A percentile compares a stretch with the other conserved stretches of the same genome.
These are phyloP conservation scores for Apotomis capreana DNA, from an alignment of 2,888 invertebrate genomes.

Conservation along the genomic window DNA sequence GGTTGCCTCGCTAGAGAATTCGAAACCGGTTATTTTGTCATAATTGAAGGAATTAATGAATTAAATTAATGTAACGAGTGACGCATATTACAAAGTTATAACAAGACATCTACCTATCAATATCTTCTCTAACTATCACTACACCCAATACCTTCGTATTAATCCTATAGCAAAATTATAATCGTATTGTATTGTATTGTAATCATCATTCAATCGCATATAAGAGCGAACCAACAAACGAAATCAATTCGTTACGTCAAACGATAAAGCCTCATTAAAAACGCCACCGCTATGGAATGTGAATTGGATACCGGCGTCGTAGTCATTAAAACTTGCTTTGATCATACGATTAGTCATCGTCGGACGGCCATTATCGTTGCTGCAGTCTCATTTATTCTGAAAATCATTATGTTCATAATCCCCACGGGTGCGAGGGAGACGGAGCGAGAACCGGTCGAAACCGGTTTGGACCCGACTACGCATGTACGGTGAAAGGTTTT, in stretches of 20 bases:
- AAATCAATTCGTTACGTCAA: background rate
- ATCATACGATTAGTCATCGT: constrained; percentile 4
- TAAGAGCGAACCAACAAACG: background rate
- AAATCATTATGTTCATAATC: constrained; percentile 40
- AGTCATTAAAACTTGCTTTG: constrained; percentile 17
- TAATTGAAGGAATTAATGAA: too few relatives aligned
- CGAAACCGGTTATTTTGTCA: too few relatives aligned
- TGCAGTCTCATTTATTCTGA: constrained; percentile 35
- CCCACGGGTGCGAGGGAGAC: constrained; percentile 25
- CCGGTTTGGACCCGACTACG: constrained; percentile 43
- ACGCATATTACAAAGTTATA: too few relatives aligned
- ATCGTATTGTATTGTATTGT: too few relatives aligned
- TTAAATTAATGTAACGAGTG: too few relatives aligned
- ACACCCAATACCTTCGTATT: too few relatives aligned
- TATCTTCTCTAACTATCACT: too few relatives aligned
- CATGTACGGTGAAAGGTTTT: constrained; percentile 38
- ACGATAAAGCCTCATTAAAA: background rate
- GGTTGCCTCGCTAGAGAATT: too few relatives aligned
- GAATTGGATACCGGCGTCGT: background rate
- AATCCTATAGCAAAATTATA: too few relatives aligned
- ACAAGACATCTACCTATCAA: too few relatives aligned
- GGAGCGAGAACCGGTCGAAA: constrained; percentile 45
- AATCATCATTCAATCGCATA: too few relatives aligned
- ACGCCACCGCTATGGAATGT: background rate
- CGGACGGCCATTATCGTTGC: background rate